Percentiles rank a stretch among this genome's conserved stretches.
Conservation (phyloP, 2,888 invertebrate genomes). For the Spodoptera exigua region DNA sequence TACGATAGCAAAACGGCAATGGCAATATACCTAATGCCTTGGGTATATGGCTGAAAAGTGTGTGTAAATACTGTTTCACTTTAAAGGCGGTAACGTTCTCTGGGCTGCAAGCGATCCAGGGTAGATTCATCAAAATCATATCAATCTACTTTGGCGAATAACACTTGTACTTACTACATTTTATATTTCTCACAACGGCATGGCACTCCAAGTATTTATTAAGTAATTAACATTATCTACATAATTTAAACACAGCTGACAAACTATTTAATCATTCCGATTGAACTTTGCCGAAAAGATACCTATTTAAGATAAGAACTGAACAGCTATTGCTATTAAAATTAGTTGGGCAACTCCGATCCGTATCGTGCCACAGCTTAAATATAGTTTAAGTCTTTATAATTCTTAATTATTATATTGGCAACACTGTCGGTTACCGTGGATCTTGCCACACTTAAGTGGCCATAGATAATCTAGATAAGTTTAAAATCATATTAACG, state of each 20-base stretch:
- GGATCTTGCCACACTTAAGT: conserved; percentile 51
- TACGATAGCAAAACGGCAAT: too few species aligned
- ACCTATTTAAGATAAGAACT: conserved; percentile 67
- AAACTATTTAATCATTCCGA: conserved; percentile 57
- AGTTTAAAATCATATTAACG: conserved; percentile 36
- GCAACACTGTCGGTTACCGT: conserved; percentile 49
- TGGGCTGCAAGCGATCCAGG: too few species aligned
- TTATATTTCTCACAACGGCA: conserved; percentile 23
- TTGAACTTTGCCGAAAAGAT: conserved; percentile 74
- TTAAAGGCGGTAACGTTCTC: too few species aligned
- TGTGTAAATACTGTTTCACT: too few species aligned
- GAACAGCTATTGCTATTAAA: conserved; percentile 70
- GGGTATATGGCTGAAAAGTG: too few species aligned
- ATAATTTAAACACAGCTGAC: conserved; percentile 52
- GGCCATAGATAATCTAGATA: conserved; percentile 43
- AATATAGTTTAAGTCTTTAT: conserved; percentile 47
- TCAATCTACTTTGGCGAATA: too few species aligned
- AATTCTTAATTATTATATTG: conserved; percentile 61
- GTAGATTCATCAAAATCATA: too few species aligned
- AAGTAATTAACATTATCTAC: conserved; percentile 55
- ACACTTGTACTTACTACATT: too few species aligned
- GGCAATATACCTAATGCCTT: too few species aligned
- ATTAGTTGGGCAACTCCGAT: conserved; percentile 67
- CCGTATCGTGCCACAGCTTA: conserved; percentile 61
- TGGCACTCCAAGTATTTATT: conserved; percentile 38